Conservation (phyloP, 1,140 invertebrate species). For the Rhagoletis pomonella region DNA sequence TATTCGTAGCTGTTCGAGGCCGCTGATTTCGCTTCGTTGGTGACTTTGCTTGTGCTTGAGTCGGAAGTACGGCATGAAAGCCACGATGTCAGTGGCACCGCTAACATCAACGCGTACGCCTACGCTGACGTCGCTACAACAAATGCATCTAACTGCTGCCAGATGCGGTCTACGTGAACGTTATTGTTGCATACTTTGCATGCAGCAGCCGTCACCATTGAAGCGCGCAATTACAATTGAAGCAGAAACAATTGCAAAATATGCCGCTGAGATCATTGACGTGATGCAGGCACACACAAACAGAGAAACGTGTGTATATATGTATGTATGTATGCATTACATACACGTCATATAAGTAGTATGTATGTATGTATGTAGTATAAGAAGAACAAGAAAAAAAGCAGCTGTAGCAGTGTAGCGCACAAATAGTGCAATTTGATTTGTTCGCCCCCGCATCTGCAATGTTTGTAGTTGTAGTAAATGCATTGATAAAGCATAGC, state of each 20-base stretch:
- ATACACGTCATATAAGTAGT: too few relatives aligned
- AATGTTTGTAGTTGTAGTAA: background rate
- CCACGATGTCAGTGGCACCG: constrained; percentile 5
- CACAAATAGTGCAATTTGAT: background rate
- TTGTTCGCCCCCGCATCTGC: background rate
- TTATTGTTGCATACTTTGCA: background rate
- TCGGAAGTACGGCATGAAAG: background rate
- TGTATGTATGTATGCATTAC: background rate
- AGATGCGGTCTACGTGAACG: background rate
- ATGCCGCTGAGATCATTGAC: constrained; percentile 29
- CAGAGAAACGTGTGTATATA: background rate
- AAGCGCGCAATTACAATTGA: constrained; percentile 28
- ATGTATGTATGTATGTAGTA: background rate
- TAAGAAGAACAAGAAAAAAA: background rate
- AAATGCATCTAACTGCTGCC: background rate
- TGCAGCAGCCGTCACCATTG: constrained; percentile 6
- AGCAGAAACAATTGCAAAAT: constrained; percentile 38
- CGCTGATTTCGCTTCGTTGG: background rate
- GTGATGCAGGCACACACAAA: background rate
- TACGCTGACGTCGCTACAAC: background rate
- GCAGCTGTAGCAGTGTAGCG: background rate
- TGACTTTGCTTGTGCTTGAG: background rate
- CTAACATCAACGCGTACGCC: background rate
- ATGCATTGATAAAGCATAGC: background rate
- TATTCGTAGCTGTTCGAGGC: background rate